A percentile compares a stretch with the other conserved stretches of the same genome.
These are phyloP conservation scores for Leistus spinibarbis DNA, from an alignment of 2,888 invertebrate species.

Conservation along the genomic window DNA sequence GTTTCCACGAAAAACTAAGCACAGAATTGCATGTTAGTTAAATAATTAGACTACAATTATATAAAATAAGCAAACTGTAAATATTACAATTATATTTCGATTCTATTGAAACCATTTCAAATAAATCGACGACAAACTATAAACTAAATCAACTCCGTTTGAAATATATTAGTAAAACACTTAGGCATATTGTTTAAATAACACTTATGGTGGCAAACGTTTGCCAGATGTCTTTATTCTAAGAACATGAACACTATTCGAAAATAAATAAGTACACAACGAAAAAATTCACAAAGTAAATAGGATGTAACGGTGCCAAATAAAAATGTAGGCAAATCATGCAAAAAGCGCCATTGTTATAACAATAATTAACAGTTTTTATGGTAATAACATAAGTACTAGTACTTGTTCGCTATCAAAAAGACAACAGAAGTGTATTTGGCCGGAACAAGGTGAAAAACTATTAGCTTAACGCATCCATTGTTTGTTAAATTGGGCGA, in stretches of 20 bases:
- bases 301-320: slow-evolving; percentile 18
- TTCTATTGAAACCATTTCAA: too few relatives aligned
- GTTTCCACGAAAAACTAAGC: too few relatives aligned
- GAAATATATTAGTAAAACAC: neutral
- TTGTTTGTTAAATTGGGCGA: neutral
- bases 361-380: slow-evolving; percentile 23
- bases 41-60: too few relatives aligned
- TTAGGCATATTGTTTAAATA: neutral
- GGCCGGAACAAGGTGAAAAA: neutral
- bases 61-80: too few relatives aligned
- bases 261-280: neutral
- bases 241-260: neutral
- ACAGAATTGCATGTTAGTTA: too few relatives aligned
- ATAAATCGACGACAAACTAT: neutral
- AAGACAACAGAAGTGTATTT: neutral
- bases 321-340: neutral
- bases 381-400: neutral
- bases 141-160: neutral
- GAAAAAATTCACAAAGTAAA: slow-evolving; percentile 9
- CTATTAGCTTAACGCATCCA: neutral
- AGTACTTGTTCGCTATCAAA: neutral
- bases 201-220: neutral
- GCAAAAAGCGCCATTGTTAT: slow-evolving; percentile 10
- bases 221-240: neutral
- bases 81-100: too few relatives aligned